A percentile compares a stretch with the other conserved stretches of the same genome.
Conservation (phyloP, 1,140 invertebrate genomes). For the Coelopa frigida region DNA sequence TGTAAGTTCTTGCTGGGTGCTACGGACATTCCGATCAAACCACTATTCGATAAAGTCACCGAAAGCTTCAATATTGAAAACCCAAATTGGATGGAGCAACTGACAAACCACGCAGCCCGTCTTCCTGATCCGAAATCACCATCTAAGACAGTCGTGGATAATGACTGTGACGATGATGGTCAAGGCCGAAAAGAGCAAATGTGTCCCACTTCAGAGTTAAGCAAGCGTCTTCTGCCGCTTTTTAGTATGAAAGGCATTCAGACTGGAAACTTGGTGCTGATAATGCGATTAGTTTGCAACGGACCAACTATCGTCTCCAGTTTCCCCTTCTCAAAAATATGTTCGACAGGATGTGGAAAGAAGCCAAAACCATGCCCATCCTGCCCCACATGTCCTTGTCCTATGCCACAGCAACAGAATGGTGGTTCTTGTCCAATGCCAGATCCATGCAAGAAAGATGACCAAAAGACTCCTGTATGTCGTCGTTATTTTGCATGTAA, state of each 20-base stretch:
- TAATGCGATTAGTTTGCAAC: slow-evolving; percentile 33
- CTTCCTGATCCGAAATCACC: slow-evolving; percentile 24
- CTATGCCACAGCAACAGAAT: background rate
- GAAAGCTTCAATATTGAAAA: slow-evolving; percentile 35
- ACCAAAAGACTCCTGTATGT: slow-evolving; percentile 11
- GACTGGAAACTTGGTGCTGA: slow-evolving; percentile 37
- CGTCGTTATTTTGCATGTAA: slow-evolving; percentile 35
- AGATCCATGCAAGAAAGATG: slow-evolving; percentile 18
- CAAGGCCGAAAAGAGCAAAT: slow-evolving; percentile 26
- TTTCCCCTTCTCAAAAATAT: slow-evolving; percentile 25
- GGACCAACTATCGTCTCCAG: slow-evolving; percentile 33
- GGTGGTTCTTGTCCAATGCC: background rate
- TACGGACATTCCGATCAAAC: slow-evolving; percentile 31
- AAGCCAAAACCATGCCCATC: background rate
- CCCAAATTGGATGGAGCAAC: slow-evolving; percentile 22
- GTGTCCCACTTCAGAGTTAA: slow-evolving; percentile 33
- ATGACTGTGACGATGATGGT: slow-evolving; percentile 25
- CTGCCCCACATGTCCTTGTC: slow-evolving; percentile 6
- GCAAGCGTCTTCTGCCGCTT: slow-evolving; percentile 31
- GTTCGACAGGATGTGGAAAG: slow-evolving; percentile 21
- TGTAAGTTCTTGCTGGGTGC: slow-evolving; percentile 39
- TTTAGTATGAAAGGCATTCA: slow-evolving; percentile 39
- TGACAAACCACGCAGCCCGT: slow-evolving; percentile 13
- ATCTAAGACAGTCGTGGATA: slow-evolving; percentile 26
- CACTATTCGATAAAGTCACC: slow-evolving; percentile 33